Percentiles rank a stretch among this genome's conserved stretches.
Conservation (phyloP, 1,140 invertebrate genomes). For the Colletes gigas region DNA sequence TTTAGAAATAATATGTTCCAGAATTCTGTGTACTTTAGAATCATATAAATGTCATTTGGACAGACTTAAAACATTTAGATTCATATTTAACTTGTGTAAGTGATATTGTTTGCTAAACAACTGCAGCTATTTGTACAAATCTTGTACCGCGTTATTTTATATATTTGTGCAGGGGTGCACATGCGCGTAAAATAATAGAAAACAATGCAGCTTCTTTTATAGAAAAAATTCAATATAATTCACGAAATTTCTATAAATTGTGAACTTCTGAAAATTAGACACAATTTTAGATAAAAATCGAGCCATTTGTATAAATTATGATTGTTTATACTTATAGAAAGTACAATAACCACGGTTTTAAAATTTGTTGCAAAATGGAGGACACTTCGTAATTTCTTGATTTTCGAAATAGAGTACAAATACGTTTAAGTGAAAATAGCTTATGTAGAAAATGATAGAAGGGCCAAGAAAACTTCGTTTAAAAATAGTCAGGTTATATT, state of each 20-base stretch:
- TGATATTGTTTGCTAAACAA: not conserved
- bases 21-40: not conserved
- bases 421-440: constrained; percentile 12
- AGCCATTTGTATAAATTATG: not conserved
- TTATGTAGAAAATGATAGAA: not conserved
- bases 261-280: not conserved
- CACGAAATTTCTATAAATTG: not conserved
- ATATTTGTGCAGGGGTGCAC: not conserved
- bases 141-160: constrained; percentile 15
- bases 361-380: constrained; percentile 15
- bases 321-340: constrained; percentile 10
- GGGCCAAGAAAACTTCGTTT: not conserved
- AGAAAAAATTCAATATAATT: constrained; percentile 1
- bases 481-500: constrained; percentile 8
- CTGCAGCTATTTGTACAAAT: constrained; percentile 14
- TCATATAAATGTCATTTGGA: not conserved
- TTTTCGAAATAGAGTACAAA: constrained; percentile 31
- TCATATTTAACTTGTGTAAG: not conserved
- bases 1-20: not conserved
- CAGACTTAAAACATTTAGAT: not conserved
- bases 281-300: not conserved
- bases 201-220: not conserved
- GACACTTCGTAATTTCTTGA: constrained; percentile 23
- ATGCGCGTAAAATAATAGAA: not conserved
- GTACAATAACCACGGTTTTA: constrained; percentile 11